Evolutionary conservation across 2,797 vertebrate genomes (phyloP).

Genomic region (Amazona finschi): DNA sequence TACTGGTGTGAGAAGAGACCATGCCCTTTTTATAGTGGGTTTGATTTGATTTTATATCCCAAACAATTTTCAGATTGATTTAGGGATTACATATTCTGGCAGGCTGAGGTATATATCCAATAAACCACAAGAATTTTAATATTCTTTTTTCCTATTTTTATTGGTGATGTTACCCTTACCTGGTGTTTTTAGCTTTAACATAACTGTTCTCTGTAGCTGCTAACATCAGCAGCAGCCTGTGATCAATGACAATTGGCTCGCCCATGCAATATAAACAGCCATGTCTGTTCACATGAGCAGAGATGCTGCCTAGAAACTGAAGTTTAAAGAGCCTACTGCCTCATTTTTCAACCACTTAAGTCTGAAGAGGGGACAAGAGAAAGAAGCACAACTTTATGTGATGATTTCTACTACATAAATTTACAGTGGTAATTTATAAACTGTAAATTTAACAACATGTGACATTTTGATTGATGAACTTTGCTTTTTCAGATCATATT

Average conservation of each 20-base stretch:
- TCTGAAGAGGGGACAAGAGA: neutral
- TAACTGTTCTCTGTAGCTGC: neutral
- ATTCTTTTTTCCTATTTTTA: neutral
- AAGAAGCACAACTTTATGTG: neutral
- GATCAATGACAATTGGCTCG: neutral
- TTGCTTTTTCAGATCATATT: neutral
- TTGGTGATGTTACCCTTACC: neutral
- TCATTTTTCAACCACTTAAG: slow-evolving; percentile 14
- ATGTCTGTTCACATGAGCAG: neutral
- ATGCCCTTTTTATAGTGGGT: neutral
- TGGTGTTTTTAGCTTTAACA: neutral
- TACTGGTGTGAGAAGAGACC: neutral
- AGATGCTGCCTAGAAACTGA: neutral
- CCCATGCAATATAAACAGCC: neutral
- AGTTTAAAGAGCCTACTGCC: neutral
- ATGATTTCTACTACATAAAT: neutral
- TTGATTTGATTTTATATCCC: slow-evolving; percentile 2
- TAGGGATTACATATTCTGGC: neutral
- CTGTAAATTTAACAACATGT: neutral
- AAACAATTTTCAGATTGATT: neutral
- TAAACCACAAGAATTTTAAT: neutral
- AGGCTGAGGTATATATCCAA: neutral
- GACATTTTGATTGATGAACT: neutral
- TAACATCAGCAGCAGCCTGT: neutral
- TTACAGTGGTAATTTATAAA: neutral